Evolutionary conservation across 2,888 invertebrate species (phyloP), one percentile per base, ranked within the genome.

Genomic region (Leistus spinibarbis): DNA sequence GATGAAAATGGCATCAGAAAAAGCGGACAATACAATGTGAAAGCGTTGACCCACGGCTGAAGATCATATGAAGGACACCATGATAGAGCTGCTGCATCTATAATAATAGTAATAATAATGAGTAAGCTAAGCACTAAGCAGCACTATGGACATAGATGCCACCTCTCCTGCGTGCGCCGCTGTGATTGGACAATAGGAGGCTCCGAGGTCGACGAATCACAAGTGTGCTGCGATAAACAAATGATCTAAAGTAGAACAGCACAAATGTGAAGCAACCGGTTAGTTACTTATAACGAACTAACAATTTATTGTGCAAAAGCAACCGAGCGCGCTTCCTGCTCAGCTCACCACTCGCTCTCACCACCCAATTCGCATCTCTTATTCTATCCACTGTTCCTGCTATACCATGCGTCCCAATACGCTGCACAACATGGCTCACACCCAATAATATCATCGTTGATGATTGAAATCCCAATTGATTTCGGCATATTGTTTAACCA

Each of bases 211-310:
- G 54, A 65, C 72, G 72, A 72, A 72, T 72, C 72, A 65, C 54
- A 65, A 72, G 65, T 54, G 27, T 27, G 27, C 27, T 65, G 56
- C 65, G 72, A 72, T 72, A 72, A 72, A 72, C 72, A 72, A 66
- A 72, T 72, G 64, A 72, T 64, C 65, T 24, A 56, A 72, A 72
- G 72, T 72, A 72, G 72, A 64, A 72, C 72, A 64, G 65, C 72
- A 72, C 65, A 72, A 7, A 69, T 17, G 63, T 20, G 16, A 63
- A 22, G 63, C 63, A 24, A 63, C 24, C 16, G 63, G 17, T 71
- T 72, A 65, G 63, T 72, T 72, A 65, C 62, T 57, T 57, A 57
- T 57, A 57, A 57, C 57, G n/a, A 57, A 57, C 57, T 16, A 16
- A 16, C 57, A 57, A 57, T 57, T 57, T 40, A 65, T 72, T 72